Conservation (phyloP, 2,888 invertebrate genomes). For the Noctua janthina region DNA sequence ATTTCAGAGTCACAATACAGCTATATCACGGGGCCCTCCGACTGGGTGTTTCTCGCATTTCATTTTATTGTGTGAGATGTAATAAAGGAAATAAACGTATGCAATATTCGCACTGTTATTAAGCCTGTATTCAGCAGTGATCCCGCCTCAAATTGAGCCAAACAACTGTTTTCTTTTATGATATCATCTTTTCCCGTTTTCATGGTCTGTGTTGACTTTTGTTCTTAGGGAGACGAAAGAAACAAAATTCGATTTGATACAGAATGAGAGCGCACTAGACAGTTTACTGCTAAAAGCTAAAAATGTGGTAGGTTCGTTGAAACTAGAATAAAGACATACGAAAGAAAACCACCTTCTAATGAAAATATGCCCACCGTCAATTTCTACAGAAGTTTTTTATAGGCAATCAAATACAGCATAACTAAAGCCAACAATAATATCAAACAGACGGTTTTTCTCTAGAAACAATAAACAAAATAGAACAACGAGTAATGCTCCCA, state of each 20-base stretch:
- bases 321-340: conserved; percentile 10
- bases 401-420: conserved; percentile 38
- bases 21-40: conserved; percentile 19
- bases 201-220: background rate
- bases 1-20: conserved; percentile 27
- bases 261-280: background rate
- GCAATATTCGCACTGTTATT: conserved; percentile 49
- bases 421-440: conserved; percentile 37
- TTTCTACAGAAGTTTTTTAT: conserved; percentile 36
- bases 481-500: conserved; percentile 40
- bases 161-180: conserved; percentile 44
- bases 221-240: background rate
- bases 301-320: background rate
- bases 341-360: background rate
- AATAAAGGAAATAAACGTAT: conserved; percentile 57
- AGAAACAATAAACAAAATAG: conserved; percentile 48
- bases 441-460: conserved; percentile 39
- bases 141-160: conserved; percentile 35
- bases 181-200: conserved; percentile 36
- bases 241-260: background rate
- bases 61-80: conserved; percentile 44
- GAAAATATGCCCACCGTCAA: conserved; percentile 12
- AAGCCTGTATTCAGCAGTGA: conserved; percentile 30
- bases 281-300: background rate
- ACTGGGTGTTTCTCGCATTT: conserved; percentile 37